phyloP scores from a whole-genome alignment of 2,797 vertebrate species.

The Myotis vivesi region DNA sequence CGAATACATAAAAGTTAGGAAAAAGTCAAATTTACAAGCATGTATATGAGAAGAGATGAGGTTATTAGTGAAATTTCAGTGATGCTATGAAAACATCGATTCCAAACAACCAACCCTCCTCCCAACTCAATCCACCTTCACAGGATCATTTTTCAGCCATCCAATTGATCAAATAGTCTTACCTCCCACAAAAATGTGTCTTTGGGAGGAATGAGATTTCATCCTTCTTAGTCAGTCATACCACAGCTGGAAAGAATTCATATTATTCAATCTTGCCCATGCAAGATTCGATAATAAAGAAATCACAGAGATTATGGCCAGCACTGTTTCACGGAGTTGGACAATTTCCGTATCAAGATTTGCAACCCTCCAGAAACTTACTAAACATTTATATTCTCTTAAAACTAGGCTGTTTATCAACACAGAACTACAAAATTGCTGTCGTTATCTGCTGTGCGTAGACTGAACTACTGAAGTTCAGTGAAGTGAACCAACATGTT shows the following conservation, averaged over 20 bases:
- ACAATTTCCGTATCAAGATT: not conserved
- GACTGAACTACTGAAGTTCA: not conserved
- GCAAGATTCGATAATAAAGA: not conserved
- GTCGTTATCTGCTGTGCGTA: not conserved
- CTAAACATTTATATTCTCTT: not conserved
- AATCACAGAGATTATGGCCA: not conserved
- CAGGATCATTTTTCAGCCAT: not conserved
- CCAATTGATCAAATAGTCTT: not conserved
- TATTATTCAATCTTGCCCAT: not conserved
- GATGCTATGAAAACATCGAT: not conserved
- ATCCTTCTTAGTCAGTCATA: not conserved
- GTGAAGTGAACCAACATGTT: not conserved
- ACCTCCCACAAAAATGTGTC: not conserved
- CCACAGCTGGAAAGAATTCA: not conserved
- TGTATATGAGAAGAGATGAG: not conserved
- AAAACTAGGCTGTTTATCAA: not conserved
- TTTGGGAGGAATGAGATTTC: not conserved
- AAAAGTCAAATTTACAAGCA: constrained; percentile 32
- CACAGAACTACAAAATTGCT: not conserved
- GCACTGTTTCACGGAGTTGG: not conserved
- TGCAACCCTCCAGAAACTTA: not conserved
- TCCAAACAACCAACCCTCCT: not conserved
- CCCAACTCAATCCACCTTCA: not conserved
- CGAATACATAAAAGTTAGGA: constrained; percentile 1
- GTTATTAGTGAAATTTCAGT: not conserved